Percentiles rank a stretch among this genome's conserved stretches.
phyloP scores from a whole-genome alignment of 2,888 invertebrate genomes.

The Unio pictorum region DNA sequence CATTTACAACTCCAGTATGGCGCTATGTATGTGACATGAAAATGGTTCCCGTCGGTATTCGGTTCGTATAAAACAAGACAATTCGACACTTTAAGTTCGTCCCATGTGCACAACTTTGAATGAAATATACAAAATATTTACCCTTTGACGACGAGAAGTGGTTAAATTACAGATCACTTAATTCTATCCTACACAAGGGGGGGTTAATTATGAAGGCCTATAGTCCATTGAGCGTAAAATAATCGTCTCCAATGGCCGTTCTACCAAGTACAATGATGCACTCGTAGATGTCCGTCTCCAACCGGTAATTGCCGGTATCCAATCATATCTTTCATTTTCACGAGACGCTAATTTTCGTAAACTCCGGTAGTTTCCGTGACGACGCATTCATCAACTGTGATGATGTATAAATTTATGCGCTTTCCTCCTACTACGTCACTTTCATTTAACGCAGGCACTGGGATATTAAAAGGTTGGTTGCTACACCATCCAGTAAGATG shows the following conservation, averaged over 20 bases:
- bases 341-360: no score
- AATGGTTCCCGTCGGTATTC: constrained; percentile 22
- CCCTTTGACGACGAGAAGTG: no score
- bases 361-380: no score
- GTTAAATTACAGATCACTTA: constrained; percentile 1
- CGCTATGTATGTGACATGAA: constrained; percentile 27
- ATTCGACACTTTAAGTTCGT: background rate
- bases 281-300: constrained; percentile 9
- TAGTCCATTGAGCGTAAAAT: constrained; percentile 2
- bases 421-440: no score
- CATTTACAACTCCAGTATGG: constrained; percentile 45
- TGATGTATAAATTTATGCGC: no score
- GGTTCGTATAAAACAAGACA: background rate
- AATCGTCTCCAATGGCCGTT: constrained; percentile 61
- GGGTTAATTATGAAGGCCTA: no score
- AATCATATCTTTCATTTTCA: constrained; percentile 16
- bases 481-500: no score
- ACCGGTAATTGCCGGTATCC: constrained; percentile 28
- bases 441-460: no score
- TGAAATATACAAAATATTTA: background rate
- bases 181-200: constrained; percentile 4
- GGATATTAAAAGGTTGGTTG: no score
- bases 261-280: constrained; percentile 45
- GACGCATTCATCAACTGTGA: no score
- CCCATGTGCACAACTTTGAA: constrained; percentile 1